Conservation (phyloP, 2,113 vertebrate species). For the Myiozetetes cayanensis region DNA sequence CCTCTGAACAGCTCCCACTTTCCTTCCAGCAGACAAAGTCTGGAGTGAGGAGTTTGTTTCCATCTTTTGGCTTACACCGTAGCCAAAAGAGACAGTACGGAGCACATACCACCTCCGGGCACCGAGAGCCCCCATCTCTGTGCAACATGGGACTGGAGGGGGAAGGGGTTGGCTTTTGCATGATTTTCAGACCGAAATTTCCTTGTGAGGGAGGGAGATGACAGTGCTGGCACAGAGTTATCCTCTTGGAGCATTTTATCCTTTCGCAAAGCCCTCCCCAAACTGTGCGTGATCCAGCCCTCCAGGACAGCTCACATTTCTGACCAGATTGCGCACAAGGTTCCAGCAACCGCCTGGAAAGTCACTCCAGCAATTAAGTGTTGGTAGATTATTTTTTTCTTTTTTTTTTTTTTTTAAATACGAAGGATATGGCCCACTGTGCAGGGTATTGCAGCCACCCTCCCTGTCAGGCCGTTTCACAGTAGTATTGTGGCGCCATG, state of each 20-base stretch:
- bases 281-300: not conserved
- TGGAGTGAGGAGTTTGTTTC: constrained; percentile 24
- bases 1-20: not conserved
- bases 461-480: constrained; percentile 83
- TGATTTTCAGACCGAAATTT: constrained; percentile 4
- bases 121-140: not conserved
- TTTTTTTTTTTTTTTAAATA: not conserved
- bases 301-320: constrained; percentile 56
- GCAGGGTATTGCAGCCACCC: constrained; percentile 75
- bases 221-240: not conserved
- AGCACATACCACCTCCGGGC: not conserved
- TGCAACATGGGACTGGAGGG: not conserved
- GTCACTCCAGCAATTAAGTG: constrained; percentile 71
- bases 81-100: constrained; percentile 2
- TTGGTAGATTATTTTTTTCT: constrained; percentile 7
- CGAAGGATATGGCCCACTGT: constrained; percentile 74
- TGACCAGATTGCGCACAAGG: constrained; percentile 63
- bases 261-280: constrained; percentile 25
- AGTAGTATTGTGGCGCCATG: constrained; percentile 83
- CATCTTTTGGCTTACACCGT: not conserved
- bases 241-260: constrained; percentile 8
- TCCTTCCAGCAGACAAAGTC: constrained; percentile 31
- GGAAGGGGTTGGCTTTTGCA: not conserved
- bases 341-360: constrained; percentile 60
- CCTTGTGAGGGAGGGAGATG: not conserved